Evolutionary conservation across 1,140 invertebrate species (phyloP).

Genomic region (Papilio helenus): DNA sequence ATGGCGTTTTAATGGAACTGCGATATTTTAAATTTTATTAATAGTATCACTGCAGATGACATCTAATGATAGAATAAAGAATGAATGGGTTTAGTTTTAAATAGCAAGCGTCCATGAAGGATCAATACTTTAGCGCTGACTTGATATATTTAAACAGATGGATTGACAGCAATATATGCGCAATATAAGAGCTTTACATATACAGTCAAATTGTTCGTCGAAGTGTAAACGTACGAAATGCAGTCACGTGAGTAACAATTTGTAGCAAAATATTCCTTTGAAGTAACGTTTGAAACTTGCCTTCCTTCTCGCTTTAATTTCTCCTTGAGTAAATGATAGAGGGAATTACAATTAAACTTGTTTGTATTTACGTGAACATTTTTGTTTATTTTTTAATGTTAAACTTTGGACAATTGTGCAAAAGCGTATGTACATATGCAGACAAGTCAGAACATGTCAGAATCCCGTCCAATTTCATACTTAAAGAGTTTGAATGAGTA

Average conservation of each 20-base stretch:
- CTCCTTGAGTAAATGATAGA: background rate
- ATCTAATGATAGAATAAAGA: background rate
- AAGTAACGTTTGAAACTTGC: background rate
- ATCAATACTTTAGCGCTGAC: background rate
- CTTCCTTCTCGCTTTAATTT: background rate
- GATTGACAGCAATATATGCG: background rate
- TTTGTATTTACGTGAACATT: background rate
- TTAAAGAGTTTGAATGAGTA: slow-evolving; percentile 38
- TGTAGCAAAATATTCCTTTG: slow-evolving; percentile 1
- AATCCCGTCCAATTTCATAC: slow-evolving; percentile 30
- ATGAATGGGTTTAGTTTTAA: background rate
- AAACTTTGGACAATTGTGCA: background rate
- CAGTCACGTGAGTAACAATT: background rate
- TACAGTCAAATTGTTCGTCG: background rate
- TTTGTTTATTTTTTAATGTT: no score
- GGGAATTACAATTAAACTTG: background rate
- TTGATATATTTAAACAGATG: background rate
- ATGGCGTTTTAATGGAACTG: slow-evolving; percentile 1
- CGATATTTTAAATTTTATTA: background rate
- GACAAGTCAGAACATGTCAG: slow-evolving; percentile 19
- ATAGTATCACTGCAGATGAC: background rate
- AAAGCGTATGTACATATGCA: background rate
- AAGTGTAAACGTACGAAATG: slow-evolving; percentile 6
- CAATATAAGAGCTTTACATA: background rate
- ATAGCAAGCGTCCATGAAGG: no score